Base-by-base conservation (phyloP, 64 coral and sea anemone species). In the Montipora efflorescens region DNA sequence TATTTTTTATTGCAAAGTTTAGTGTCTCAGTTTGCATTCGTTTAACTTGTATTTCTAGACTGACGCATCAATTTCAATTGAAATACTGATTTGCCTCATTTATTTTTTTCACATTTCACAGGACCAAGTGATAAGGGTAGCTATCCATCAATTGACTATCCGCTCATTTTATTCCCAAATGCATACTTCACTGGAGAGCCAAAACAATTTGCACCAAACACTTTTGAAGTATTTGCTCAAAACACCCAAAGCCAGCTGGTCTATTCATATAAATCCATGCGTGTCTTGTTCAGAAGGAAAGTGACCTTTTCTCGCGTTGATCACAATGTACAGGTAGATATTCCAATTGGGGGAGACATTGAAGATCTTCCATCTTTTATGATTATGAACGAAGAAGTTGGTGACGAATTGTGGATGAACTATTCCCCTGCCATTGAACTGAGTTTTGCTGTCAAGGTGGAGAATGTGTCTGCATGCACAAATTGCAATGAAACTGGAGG, bases 401-500 rank as follows among this genome's bases (percentile, higher is more conserved):
- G 91, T 9, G 84, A 91, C 48, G 87, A 69, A 4, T 20, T 99
- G 19, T 99, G 98, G 98, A 96, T 94, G 15, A 99, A 99, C 79
- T 99, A 87, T 93, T 95, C 95, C 50, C 88, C 9, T 48, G 87
- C 95, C 20, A 96, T 99, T 78, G 64, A 99, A 11, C 83, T 96
- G 15, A 67, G 91, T 61, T 99, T 99, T 96, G 90, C 85, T 18
- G 75, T 99, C 1, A 99, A 96, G 45, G 95, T 99, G 8, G 95
- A 94, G 14, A 95, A 91, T 44, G 57, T 87, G 18, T 78, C 88
- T 76, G 78, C 72, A 1, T 99, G 98, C 62, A 84, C 73, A 36
- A 96, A 94, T 53, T 99, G 98, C 28, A 99, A 90, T 90, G 80
- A 93, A 59, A 91, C 16, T 51, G 95, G 95, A 43, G 98, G 98